Evolutionary conservation across 2,113 vertebrate species (phyloP).

Genomic region (Perca schrenkii): DNA sequence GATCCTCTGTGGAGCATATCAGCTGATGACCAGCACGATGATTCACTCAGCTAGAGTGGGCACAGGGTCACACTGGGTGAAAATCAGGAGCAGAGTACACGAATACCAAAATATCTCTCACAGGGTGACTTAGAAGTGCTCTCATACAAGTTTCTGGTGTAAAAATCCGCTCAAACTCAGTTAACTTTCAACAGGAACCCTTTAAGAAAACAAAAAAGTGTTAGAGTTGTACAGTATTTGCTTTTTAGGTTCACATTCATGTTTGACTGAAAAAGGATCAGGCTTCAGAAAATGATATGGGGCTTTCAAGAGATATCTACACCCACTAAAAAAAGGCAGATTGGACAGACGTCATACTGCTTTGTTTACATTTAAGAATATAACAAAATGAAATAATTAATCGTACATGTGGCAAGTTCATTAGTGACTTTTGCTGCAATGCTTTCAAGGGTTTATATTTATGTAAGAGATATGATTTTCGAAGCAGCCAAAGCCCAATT

Average conservation of each 20-base stretch:
- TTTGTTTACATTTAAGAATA: not conserved
- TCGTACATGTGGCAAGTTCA: too few species aligned
- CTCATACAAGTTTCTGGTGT: not conserved
- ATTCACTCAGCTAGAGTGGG: conserved; percentile 14
- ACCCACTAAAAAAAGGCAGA: not conserved
- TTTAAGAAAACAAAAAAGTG: not conserved
- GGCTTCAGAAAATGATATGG: not conserved
- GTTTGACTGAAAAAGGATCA: not conserved
- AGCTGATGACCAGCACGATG: conserved; percentile 5
- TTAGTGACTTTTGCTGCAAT: too few species aligned
- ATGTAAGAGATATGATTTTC: too few species aligned
- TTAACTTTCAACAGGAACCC: not conserved
- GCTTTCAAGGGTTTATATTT: too few species aligned
- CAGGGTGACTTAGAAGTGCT: not conserved
- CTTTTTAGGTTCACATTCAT: not conserved
- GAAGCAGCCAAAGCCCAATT: not conserved
- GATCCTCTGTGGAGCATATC: conserved; percentile 39
- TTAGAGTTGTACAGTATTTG: too few species aligned
- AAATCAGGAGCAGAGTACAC: not conserved
- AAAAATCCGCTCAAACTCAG: not conserved
- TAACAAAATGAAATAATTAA: too few species aligned
- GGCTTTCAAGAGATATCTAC: not conserved
- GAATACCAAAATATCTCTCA: not conserved
- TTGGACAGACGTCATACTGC: not conserved
- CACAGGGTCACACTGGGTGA: not conserved